Evolutionary conservation across 2,888 invertebrate species (phyloP).

Genomic region (Cepaea hortensis): DNA sequence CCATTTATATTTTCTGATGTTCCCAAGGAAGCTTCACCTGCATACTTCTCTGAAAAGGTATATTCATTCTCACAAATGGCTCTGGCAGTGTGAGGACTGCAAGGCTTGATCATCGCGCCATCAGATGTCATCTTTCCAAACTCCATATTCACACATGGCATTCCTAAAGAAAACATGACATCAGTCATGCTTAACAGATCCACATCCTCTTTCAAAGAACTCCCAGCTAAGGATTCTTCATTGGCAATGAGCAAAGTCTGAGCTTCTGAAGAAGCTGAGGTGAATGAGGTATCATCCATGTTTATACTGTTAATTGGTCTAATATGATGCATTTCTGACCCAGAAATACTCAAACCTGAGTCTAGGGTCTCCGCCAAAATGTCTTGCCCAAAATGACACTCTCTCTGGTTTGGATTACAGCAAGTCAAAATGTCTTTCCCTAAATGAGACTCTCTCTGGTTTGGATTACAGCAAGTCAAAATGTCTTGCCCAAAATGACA

Average conservation of each 20-base stretch:
- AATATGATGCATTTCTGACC: neutral
- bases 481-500: no score
- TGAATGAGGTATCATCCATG: neutral
- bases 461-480: no score
- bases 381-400: no score
- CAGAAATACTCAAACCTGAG: neutral
- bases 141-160: neutral
- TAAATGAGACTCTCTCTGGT: no score
- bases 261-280: neutral
- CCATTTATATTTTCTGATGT: neutral
- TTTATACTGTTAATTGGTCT: neutral
- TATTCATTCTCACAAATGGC: neutral
- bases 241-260: neutral
- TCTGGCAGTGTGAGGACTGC: neutral
- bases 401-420: no score
- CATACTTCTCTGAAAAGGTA: neutral
- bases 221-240: neutral
- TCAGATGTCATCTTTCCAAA: neutral
- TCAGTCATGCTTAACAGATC: neutral
- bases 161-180: neutral
- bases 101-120: neutral
- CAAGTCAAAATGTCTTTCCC: no score
- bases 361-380: neutral
- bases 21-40: neutral
- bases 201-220: neutral